Percentiles rank a stretch among this genome's conserved stretches.
phyloP scores from a whole-genome alignment of 2,888 invertebrate genomes.

The Epirrhoe alternata region DNA sequence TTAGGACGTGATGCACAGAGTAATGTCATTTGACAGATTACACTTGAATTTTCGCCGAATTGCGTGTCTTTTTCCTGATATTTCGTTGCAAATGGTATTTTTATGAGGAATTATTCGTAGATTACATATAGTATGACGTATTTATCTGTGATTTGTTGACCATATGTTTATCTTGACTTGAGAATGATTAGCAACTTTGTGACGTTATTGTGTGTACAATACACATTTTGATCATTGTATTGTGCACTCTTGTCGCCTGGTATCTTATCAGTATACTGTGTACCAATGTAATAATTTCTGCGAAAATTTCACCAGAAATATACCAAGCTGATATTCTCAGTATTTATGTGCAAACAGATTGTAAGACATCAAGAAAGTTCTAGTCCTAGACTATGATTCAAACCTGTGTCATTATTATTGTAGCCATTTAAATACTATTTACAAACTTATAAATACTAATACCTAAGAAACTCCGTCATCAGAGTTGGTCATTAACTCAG shows the following conservation, averaged over 20 bases:
- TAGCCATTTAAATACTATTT: too few species aligned
- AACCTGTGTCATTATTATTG: too few species aligned
- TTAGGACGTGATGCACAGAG: slow-evolving; percentile 55
- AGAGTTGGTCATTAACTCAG: too few species aligned
- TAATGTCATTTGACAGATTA: slow-evolving; percentile 44
- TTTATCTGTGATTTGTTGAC: slow-evolving; percentile 48
- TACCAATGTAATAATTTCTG: slow-evolving; percentile 44
- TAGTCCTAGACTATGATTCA: too few species aligned
- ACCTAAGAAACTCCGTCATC: too few species aligned
- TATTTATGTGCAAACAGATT: slow-evolving; percentile 1
- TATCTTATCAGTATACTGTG: slow-evolving; percentile 52
- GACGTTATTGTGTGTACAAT: slow-evolving; percentile 41
- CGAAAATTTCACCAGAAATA: slow-evolving; percentile 33
- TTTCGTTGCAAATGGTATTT: slow-evolving; percentile 37
- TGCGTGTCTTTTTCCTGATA: slow-evolving; percentile 42
- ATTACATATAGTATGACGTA: slow-evolving; percentile 51
- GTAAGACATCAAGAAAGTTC: too few species aligned
- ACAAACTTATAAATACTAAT: too few species aligned
- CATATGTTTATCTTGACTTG: slow-evolving; percentile 52
- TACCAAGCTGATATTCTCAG: slow-evolving; percentile 12
- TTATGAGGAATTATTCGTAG: slow-evolving; percentile 33
- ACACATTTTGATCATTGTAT: slow-evolving; percentile 29
- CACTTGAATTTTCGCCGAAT: slow-evolving; percentile 48
- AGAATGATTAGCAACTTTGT: slow-evolving; percentile 48
- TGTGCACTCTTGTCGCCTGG: slow-evolving; percentile 47